Evolutionary conservation across 2,113 vertebrate species (phyloP), one percentile per base, ranked within the genome.

Genomic region (Thryonomys swinderianus): DNA sequence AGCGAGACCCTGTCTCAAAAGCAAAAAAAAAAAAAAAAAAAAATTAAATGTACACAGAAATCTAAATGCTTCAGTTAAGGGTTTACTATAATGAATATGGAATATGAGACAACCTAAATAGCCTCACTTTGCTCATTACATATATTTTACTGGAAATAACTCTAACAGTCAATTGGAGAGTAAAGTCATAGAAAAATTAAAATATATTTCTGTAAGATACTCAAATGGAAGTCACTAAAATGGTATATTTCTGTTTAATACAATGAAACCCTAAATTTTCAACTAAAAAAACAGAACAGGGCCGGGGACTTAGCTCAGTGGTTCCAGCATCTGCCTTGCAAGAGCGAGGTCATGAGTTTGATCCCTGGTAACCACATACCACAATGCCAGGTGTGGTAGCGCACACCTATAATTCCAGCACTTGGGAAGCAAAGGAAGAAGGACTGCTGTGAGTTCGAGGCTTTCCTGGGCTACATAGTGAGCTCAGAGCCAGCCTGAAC

Each of bases 101-200:
- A 84, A 82, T 69, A 92, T 83, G 3, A 90, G 32, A 40, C 48
- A 88, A 82, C 18, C 61, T 74, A 93, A 89, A 92, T 59, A 94
- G n/a, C 17, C 4, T 82, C 18, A 62, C 30, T 69, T 30, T 32
- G 87, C 37, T 91, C 32, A 91, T 85, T 89, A 61, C 13, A 93
- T 83, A 18, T 71, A 32, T 4, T 85, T 92, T 76, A 82, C 1
- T 51, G 37, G 80, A 71, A 95, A 21, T 85, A 85, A 55, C 53
- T n/a, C 66, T 87, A 92, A 78, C 45, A 91, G 64, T 88, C 64
- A 93, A 20, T 76, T 81, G 37, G 64, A 9, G 9, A 91, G 42
- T 20, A 93, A 88, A 93, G 34, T 8, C 18, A 18, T 55, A 91
- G 14, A 88, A 96, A 57, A 71, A 45, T 55, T 82, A 83, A 85